These are phyloP conservation scores for Zaprionus lachaisei DNA, from an alignment of 1,140 invertebrate genomes.

Conservation along the genomic window DNA sequence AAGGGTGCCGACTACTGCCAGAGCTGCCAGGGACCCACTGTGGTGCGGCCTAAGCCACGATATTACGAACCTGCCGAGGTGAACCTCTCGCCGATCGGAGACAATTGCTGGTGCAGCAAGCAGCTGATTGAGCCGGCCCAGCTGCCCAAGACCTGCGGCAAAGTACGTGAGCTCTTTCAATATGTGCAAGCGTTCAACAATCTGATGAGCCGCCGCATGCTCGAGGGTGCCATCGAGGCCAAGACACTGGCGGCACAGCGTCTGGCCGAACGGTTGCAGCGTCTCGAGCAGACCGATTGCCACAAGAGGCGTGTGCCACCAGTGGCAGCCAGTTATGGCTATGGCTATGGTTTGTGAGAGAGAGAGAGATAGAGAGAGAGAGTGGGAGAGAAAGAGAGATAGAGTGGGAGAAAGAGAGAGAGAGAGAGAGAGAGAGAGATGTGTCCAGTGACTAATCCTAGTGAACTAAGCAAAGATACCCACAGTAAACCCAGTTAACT, in stretches of 20 bases:
- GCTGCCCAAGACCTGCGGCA: slow-evolving; percentile 74
- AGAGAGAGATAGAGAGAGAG: background rate
- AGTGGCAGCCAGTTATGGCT: slow-evolving; percentile 21
- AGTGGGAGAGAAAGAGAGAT: background rate
- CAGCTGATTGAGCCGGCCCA: slow-evolving; percentile 76
- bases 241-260: slow-evolving; percentile 72
- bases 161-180: slow-evolving; percentile 82
- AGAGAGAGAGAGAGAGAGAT: background rate
- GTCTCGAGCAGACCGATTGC: slow-evolving; percentile 65
- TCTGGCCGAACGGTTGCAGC: slow-evolving; percentile 71
- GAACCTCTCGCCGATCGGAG: slow-evolving; percentile 73
- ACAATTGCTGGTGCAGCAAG: slow-evolving; percentile 80
- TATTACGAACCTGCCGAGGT: slow-evolving; percentile 57
- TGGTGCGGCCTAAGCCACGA: slow-evolving; percentile 66
- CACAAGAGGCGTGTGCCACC: slow-evolving; percentile 44
- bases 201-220: slow-evolving; percentile 69
- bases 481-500: background rate
- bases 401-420: too few relatives aligned
- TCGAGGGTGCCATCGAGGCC: slow-evolving; percentile 72
- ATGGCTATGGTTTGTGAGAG: slow-evolving; percentile 37
- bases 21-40: slow-evolving; percentile 56
- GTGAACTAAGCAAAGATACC: background rate
- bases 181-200: slow-evolving; percentile 74
- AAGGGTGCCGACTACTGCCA: slow-evolving; percentile 80
- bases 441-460: background rate